Conservation (phyloP, 2,113 vertebrate genomes). For the Saccopteryx bilineata region DNA sequence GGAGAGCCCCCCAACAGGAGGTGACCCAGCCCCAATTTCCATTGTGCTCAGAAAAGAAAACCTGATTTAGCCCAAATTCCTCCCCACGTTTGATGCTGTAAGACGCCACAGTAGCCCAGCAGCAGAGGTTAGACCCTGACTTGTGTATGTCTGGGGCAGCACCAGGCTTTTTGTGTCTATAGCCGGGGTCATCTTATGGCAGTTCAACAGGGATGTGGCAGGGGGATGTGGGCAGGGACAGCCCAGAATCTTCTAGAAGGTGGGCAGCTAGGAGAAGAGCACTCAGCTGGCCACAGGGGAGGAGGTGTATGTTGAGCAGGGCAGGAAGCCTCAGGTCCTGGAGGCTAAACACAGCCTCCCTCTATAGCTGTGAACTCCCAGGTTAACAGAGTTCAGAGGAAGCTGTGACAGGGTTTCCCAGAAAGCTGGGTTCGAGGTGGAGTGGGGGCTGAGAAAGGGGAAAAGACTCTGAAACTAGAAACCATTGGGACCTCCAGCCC, state of each 20-base stretch:
- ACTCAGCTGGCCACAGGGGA: rapidly evolving
- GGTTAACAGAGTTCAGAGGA: constrained; percentile 59
- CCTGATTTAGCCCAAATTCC: not conserved
- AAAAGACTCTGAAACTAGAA: not conserved
- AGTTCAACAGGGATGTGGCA: too few species aligned
- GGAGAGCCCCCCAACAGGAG: too few species aligned
- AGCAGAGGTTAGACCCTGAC: not conserved
- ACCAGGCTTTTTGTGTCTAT: not conserved
- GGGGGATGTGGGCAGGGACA: not conserved
- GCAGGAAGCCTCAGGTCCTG: constrained; percentile 13
- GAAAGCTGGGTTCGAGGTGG: not conserved
- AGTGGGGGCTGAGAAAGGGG: not conserved
- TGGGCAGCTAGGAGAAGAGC: not conserved
- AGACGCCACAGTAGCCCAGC: not conserved
- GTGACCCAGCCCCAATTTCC: not conserved
- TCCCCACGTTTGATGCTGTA: rapidly evolving
- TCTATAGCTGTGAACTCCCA: not conserved
- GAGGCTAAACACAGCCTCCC: not conserved
- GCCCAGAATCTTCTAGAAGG: constrained; percentile 41
- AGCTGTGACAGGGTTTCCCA: constrained; percentile 28
- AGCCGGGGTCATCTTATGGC: not conserved
- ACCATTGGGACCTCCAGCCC: not conserved
- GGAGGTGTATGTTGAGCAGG: not conserved
- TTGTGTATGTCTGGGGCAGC: not conserved
- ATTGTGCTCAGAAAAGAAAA: not conserved